Base-by-base conservation (phyloP, 1,140 invertebrate species). In the Drosophila bipectinata region DNA sequence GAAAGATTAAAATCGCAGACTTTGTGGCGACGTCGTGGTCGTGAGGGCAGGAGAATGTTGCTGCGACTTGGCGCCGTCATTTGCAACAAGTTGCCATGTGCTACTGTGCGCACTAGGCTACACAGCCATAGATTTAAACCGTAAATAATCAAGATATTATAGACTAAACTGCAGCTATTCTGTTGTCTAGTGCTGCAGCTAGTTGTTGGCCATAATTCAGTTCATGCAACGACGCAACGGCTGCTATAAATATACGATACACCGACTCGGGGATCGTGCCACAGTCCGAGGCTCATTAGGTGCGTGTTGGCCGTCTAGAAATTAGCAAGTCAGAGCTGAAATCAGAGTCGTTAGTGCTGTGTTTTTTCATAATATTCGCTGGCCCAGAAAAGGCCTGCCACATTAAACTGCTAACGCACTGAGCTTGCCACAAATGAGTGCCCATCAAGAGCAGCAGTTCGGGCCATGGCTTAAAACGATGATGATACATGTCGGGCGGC, bases 1-100 rank as follows among this genome's bases (percentile, higher is more conserved):
- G 9, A 48, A 18, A 88, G 82, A 88, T 87, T 68, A 87, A 66
- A 88, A 87, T 87, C 83, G 75, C 83, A 87, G 82, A 87, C 82
- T 69, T 54, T 30, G 79, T 49, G 82, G 75, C 82, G 83, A 56
- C 77, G 51, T 48, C 9, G 48, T 64, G 26, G 77, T 72, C 60
- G 52, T 83, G 60, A 45, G 59, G 48, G 47, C 47, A 63, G 58
- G 59, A 69, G 34, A 58, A 67, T 66, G 49, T 66, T 61, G 72
- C 59, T 47, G 0, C 44, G 48, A 56, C 52, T 47, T 72, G 82
- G 74, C 82, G 82, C 82, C 82, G 55, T 14, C 44, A 45, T 18
- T 56, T 41, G 79, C 77, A 85, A 79, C 81, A 85, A 78, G 77
- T 81, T 81, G 81, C 60, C 45, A 37, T 37, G 34, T 47, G 71